Evolutionary conservation across 2,797 vertebrate species (phyloP), one percentile per base, ranked within the genome.

Genomic region (Clarias pachynema): DNA sequence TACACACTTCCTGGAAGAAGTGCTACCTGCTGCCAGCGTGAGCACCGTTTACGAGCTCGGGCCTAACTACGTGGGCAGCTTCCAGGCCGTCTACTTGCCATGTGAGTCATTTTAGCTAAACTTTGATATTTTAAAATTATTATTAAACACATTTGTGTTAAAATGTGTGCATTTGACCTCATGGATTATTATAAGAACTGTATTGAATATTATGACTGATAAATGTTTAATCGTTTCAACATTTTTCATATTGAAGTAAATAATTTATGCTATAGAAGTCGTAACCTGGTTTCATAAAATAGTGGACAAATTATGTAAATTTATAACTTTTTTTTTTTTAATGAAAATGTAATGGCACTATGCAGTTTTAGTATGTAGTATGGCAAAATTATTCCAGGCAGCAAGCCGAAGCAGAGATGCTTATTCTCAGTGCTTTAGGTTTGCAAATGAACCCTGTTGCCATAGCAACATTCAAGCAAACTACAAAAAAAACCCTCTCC

Each of bases 1-100:
- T 75, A 97, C 96, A 0, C 97, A 99, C 89, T 99, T 99, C 92
- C 93, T 99, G 91, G 98, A 99, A 94, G 98, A 99, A 89, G 98
- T 98, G 78, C 94, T 99, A 82, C 96, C 97, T 0, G 95, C 96
- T 83, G 87, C 95, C 5, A 97, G 96, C 14, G 91, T 98, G 22
- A 96, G 96, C 29, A 94, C 96, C 86, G 94, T 99, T 89, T 99
- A 94, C 40, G 98, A 99, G 84, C 94, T 99, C 82, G 98, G 98
- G 87, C 98, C 98, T 16, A 97, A 96, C 91, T 98, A 97, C 0
- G 95, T 97, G 0, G 98, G 98, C 87, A 98, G 97, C 90, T 98
- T 99, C 90, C 98, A 99, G 92, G 97, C 98, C 0, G 97, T 99
- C 31, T 97, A 97, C 82, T 90, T 96, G 53, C 97, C 97, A 0